Percentiles rank a stretch among this genome's conserved stretches.
Evolutionary conservation across 2,113 vertebrate species (phyloP).

Genomic region (Clupea harengus): DNA sequence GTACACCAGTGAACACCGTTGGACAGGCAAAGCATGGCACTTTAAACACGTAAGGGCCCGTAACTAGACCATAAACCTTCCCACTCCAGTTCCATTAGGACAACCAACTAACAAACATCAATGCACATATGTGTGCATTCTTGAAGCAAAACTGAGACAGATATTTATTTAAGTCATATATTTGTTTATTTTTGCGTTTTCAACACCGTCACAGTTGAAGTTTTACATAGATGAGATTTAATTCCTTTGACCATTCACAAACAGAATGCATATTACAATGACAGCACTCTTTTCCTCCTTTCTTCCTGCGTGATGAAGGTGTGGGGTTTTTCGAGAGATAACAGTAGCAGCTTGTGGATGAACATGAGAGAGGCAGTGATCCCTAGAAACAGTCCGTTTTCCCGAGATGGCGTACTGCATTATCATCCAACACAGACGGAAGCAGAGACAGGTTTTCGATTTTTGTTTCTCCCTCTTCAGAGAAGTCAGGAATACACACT

Average conservation of each 20-base stretch:
- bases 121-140: too few relatives aligned
- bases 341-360: constrained; percentile 41
- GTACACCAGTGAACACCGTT: background rate
- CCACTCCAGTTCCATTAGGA: too few relatives aligned
- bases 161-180: constrained; percentile 71
- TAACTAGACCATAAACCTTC: too few relatives aligned
- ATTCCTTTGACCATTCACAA: constrained; percentile 81
- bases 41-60: too few relatives aligned
- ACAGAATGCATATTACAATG: constrained; percentile 88
- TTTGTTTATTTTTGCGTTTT: constrained; percentile 87
- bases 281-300: constrained; percentile 25
- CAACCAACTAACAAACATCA: too few relatives aligned
- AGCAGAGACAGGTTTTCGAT: constrained; percentile 68
- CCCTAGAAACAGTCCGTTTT: constrained; percentile 76
- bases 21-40: too few relatives aligned
- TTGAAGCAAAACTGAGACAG: background rate
- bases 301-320: constrained; percentile 21
- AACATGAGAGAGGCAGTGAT: constrained; percentile 57
- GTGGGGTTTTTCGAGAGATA: background rate
- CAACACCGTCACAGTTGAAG: constrained; percentile 92
- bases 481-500: constrained; percentile 69
- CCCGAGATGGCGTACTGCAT: constrained; percentile 70
- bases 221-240: constrained; percentile 87
- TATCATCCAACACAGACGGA: constrained; percentile 55
- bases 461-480: constrained; percentile 59